phyloP scores from a whole-genome alignment of 2,888 invertebrate species.

The Ophioninae sp. region DNA sequence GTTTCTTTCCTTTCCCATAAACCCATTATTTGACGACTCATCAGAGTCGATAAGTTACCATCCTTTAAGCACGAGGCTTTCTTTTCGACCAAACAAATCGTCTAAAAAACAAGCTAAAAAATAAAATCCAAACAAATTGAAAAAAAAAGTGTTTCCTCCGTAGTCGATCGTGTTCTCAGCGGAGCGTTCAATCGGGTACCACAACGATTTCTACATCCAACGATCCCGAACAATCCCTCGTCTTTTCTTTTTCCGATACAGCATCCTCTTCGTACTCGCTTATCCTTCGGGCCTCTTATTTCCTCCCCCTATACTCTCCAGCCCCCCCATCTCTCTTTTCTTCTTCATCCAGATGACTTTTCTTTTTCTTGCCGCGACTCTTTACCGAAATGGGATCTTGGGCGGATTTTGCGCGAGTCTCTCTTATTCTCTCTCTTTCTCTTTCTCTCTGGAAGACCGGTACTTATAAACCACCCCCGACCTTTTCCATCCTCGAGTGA shows the following conservation, averaged over 20 bases:
- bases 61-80: no score
- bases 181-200: not conserved
- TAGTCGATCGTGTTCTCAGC: not conserved
- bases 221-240: not conserved
- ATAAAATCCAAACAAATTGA: no score
- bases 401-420: constrained; percentile 22
- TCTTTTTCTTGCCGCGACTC: constrained; percentile 38
- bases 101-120: no score
- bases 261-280: not conserved
- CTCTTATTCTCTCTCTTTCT: not conserved
- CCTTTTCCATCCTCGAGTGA: constrained; percentile 37
- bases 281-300: not conserved
- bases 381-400: constrained; percentile 59
- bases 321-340: constrained; percentile 16
- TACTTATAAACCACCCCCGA: constrained; percentile 42
- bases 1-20: no score
- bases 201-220: not conserved
- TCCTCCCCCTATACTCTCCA: not conserved
- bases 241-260: not conserved
- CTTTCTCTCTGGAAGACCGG: constrained; percentile 21
- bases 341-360: constrained; percentile 9
- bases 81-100: no score
- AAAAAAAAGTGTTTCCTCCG: not conserved
- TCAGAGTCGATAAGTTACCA: no score
- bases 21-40: no score